Conservation (phyloP, 2,797 vertebrate species). For the Etheostoma perlongum region DNA sequence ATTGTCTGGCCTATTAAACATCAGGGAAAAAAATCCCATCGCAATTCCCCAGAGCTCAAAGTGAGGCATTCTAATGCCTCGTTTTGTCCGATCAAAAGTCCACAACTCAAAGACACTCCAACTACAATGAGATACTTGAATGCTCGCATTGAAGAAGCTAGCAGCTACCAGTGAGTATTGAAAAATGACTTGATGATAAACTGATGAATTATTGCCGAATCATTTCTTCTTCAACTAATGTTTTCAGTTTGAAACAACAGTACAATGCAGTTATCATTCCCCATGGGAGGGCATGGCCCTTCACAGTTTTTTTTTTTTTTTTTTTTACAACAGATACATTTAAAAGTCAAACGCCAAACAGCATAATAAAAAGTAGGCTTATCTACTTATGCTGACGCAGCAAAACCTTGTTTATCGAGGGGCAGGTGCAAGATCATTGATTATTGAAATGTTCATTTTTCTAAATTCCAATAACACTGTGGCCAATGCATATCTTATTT, state of each 20-base stretch:
- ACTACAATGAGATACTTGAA: neutral
- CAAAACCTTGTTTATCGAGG: neutral
- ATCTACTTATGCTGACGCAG: neutral
- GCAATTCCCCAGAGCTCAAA: neutral
- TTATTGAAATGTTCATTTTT: neutral
- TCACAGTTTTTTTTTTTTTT: neutral
- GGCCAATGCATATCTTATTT: neutral
- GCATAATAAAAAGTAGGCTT: neutral
- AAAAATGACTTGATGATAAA: neutral
- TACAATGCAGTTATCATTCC: neutral
- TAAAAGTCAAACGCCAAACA: neutral
- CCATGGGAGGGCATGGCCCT: neutral
- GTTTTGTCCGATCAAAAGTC: constrained; percentile 2
- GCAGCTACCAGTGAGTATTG: no score
- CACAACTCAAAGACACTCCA: neutral
- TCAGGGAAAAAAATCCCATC: neutral
- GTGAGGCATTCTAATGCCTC: constrained; percentile 1
- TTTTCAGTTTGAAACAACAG: neutral
- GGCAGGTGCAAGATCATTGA: neutral
- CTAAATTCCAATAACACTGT: neutral
- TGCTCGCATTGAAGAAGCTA: neutral
- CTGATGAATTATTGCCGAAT: neutral
- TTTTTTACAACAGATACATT: neutral
- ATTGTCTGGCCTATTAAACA: neutral
- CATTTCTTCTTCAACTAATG: neutral